phyloP scores from a whole-genome alignment of 2,888 invertebrate genomes.

The Calliopum simillimum region DNA sequence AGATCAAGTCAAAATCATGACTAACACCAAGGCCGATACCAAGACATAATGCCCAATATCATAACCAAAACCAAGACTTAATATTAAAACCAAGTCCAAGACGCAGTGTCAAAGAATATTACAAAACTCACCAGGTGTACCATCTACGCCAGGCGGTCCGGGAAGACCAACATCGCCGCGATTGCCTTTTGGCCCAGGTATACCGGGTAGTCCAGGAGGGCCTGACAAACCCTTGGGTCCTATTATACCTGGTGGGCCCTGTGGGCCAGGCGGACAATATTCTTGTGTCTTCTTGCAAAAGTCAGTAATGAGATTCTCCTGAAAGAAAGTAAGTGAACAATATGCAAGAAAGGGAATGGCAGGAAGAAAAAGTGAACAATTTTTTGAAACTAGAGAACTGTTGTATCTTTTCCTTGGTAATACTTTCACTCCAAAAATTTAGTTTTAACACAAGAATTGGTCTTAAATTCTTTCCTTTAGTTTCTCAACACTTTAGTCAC shows the following conservation, averaged over 20 bases:
- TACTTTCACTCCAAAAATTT: too few relatives aligned
- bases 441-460: too few relatives aligned
- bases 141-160: slow-evolving; percentile 74
- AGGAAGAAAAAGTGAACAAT: neutral
- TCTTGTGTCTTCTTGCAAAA: slow-evolving; percentile 87
- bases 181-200: slow-evolving; percentile 78
- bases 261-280: slow-evolving; percentile 80
- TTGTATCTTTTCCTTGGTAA: too few relatives aligned
- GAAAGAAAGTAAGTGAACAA: slow-evolving; percentile 56
- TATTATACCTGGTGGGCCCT: slow-evolving; percentile 72
- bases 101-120: too few relatives aligned
- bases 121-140: slow-evolving; percentile 58
- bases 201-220: slow-evolving; percentile 69
- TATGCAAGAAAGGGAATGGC: neutral
- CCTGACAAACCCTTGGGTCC: slow-evolving; percentile 74
- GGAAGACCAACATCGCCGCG: slow-evolving; percentile 75
- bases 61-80: too few relatives aligned
- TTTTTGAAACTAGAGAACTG: too few relatives aligned
- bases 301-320: slow-evolving; percentile 86
- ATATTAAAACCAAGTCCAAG: too few relatives aligned
- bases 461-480: too few relatives aligned
- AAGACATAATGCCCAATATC: too few relatives aligned
- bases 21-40: too few relatives aligned
- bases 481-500: neutral
- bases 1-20: too few relatives aligned